Evolutionary conservation across 2,113 vertebrate genomes (phyloP), one percentile per base, ranked within the genome.

Genomic region (Corydoras sp.): DNA sequence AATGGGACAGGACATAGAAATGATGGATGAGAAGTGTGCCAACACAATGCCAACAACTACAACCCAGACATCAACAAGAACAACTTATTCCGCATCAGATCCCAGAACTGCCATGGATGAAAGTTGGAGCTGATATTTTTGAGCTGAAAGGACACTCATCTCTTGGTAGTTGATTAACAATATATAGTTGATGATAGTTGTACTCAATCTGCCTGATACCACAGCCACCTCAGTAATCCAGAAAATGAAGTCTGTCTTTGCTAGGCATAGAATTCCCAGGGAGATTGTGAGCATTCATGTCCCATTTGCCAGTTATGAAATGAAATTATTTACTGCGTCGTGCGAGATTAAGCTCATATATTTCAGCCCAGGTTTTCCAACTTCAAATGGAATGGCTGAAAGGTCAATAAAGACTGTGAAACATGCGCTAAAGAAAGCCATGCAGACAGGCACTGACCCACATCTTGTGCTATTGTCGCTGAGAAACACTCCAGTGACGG

Each of bases 401-500:
- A 35, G 10, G 10, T 2, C 60, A 32, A 43, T 62, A 62, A 62
- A 62, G 60, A n/a, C 58, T 62, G 60, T 62, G 11, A 62, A 62
- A 32, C 9, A 10, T 43, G 14, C 30, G 2, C 11, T 61, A 11
- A 61, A 30, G 5, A 35, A 61, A 61, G 30, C 59, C 13, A 7
- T 61, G 30, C 30, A 61, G 13, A 14, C 29, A 30, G 59, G 59
- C 5, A 61, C 30, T 71, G 51, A 53, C 51, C 51, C 51, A 53
- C 51, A 53, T 53, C 51, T 53, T 53, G 51, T 53, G 51, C 51
- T 53, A 10, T 53, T 53, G 9, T 53, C 67, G 1, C 18, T 77
- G 58, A 72, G 77, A 48, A 75, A 73, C 31, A 79, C 60, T 15
- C 61, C 73, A 7, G 73, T 75, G 43, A 75, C 65, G 18, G 72